phyloP scores from a whole-genome alignment of 1,140 invertebrate species.

The Tetragonula clypearis region DNA sequence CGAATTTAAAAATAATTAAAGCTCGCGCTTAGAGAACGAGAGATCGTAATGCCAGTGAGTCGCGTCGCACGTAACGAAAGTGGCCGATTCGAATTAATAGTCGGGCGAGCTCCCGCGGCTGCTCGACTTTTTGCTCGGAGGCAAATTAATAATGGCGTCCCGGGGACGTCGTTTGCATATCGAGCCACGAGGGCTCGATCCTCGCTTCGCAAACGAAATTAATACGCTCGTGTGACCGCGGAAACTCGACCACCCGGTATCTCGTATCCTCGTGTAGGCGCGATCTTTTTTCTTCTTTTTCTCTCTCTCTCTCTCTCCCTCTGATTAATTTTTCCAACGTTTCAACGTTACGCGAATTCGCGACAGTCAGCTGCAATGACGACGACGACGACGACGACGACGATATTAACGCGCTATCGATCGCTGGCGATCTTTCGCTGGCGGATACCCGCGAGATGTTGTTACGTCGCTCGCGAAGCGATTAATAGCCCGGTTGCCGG shows the following conservation, averaged over 20 bases:
- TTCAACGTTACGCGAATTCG: neutral
- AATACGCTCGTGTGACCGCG: neutral
- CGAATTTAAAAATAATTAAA: too few relatives aligned
- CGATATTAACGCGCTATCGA: constrained; percentile 10
- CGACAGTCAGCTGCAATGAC: neutral
- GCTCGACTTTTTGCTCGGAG: neutral
- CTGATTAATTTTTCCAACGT: neutral
- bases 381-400: neutral
- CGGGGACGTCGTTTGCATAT: constrained; percentile 27
- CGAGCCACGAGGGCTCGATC: constrained; percentile 25
- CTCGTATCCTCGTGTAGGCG: neutral
- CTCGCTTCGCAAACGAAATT: neutral
- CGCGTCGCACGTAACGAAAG: neutral
- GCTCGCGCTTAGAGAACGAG: too few relatives aligned
- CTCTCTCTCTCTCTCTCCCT: too few relatives aligned
- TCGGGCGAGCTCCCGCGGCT: neutral
- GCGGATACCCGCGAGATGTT: neutral
- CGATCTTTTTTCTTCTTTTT: too few relatives aligned
- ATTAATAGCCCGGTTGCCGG: neutral
- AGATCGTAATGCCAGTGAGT: too few relatives aligned
- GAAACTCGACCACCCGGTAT: neutral
- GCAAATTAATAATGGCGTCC: constrained; percentile 25
- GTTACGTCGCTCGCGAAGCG: neutral
- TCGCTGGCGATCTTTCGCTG: neutral
- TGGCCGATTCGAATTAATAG: neutral